phyloP scores from a whole-genome alignment of 2,797 vertebrate genomes.

The Anguilla obscura region DNA sequence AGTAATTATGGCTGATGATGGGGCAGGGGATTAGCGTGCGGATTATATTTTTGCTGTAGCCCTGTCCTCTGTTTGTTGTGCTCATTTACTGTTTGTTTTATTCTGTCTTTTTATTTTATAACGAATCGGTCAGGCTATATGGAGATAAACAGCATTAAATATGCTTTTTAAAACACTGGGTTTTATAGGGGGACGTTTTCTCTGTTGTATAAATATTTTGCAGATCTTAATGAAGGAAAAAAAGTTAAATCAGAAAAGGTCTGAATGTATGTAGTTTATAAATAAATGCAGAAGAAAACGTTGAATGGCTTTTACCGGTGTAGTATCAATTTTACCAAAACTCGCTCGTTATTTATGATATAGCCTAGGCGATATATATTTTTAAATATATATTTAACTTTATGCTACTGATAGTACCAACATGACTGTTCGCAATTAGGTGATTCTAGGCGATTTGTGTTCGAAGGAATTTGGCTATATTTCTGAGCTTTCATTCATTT shows the following conservation, averaged over 20 bases:
- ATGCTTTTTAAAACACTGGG: constrained; percentile 24
- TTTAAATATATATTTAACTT: not conserved
- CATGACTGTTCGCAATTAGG: not conserved
- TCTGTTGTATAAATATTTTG: constrained; percentile 10
- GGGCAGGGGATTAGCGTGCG: constrained; percentile 60
- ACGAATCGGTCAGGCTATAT: constrained; percentile 12
- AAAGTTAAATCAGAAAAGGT: constrained; percentile 29
- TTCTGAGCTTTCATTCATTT: not conserved
- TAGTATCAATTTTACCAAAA: not conserved
- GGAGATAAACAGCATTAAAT: not conserved
- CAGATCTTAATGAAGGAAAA: constrained; percentile 27
- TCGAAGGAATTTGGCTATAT: not conserved
- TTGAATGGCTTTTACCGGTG: not conserved
- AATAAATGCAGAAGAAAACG: not conserved
- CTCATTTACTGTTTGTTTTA: constrained; percentile 42
- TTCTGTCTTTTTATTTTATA: constrained; percentile 14
- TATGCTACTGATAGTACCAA: not conserved
- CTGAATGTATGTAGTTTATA: not conserved
- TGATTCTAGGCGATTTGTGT: not conserved
- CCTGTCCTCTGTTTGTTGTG: constrained; percentile 47
- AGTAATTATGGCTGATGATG: constrained; percentile 41
- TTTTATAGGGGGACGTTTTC: constrained; percentile 12
- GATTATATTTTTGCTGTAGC: constrained; percentile 62
- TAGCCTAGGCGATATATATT: not conserved
- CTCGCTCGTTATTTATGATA: not conserved